These are phyloP conservation scores for Sclerurus mexicanus DNA, from an alignment of 2,113 vertebrate species.

Conservation along the genomic window DNA sequence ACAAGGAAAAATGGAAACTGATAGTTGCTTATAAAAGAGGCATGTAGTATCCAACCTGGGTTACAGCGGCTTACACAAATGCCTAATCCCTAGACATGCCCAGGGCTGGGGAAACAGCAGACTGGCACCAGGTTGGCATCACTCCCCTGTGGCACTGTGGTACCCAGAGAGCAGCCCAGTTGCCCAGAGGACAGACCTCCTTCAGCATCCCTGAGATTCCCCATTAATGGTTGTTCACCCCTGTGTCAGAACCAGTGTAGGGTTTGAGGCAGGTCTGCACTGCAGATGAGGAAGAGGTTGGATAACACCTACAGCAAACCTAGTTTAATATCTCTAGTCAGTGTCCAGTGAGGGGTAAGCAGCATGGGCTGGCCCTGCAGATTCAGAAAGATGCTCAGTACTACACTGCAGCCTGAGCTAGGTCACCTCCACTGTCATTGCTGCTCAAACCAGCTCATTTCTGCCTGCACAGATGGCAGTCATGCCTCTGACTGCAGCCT, in stretches of 20 bases:
- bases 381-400: not conserved
- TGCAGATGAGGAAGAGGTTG: not conserved
- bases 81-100: not conserved
- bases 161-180: not conserved
- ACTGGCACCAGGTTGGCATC: not conserved
- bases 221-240: fast-evolving
- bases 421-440: not conserved
- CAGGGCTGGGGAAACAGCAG: not conserved
- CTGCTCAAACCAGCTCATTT: not conserved
- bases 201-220: fast-evolving
- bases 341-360: not conserved
- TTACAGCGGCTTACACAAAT: not conserved
- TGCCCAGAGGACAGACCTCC: not conserved
- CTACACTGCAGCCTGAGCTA: not conserved
- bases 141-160: fast-evolving
- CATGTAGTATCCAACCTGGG: not conserved
- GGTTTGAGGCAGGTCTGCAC: not conserved
- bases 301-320: not conserved
- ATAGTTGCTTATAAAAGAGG: not conserved
- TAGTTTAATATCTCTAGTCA: not conserved
- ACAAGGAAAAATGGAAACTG: not conserved
- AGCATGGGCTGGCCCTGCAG: fast-evolving
- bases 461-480: not conserved
- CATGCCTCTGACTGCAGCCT: not conserved
- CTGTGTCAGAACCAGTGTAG: not conserved